Percentiles rank a stretch among this genome's conserved stretches.
Evolutionary conservation across 2,113 vertebrate species (phyloP).

Genomic region (Hepsetus odoe): DNA sequence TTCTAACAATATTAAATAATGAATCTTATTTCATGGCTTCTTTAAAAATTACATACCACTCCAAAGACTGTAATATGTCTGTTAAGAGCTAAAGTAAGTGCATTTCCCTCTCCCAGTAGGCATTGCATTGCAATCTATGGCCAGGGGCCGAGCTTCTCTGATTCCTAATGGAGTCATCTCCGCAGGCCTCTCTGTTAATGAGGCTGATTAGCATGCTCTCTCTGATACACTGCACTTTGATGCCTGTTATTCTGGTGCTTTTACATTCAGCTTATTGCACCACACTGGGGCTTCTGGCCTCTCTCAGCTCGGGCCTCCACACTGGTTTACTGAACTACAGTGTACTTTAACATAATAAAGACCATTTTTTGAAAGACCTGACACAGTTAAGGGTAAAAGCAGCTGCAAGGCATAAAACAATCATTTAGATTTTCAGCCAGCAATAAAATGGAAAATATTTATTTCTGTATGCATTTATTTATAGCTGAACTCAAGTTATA

Average conservation of each 20-base stretch:
- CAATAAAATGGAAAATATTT: no score
- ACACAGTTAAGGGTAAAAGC: no score
- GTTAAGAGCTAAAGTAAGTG: background rate
- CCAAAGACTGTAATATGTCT: background rate
- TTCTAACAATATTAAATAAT: no score
- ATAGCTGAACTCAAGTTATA: no score
- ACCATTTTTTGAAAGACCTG: no score
- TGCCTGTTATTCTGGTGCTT: slow-evolving; percentile 22
- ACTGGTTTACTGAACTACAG: background rate
- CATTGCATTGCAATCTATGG: background rate
- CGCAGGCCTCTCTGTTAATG: slow-evolving; percentile 24
- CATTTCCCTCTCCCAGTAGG: background rate
- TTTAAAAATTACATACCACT: background rate
- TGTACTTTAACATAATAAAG: no score
- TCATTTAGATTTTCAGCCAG: no score
- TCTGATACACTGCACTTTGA: slow-evolving; percentile 35
- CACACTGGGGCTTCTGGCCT: background rate
- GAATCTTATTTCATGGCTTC: background rate
- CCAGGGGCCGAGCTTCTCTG: background rate
- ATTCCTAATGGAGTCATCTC: no score
- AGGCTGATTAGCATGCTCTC: slow-evolving; percentile 34
- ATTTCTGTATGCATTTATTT: no score
- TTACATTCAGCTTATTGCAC: slow-evolving; percentile 27
- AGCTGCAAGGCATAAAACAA: no score
- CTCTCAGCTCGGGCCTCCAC: background rate